A percentile compares a stretch with the other conserved stretches of the same genome.
These are phyloP conservation scores for Sula dactylatra DNA, from an alignment of 2,113 vertebrate species.

Conservation along the genomic window DNA sequence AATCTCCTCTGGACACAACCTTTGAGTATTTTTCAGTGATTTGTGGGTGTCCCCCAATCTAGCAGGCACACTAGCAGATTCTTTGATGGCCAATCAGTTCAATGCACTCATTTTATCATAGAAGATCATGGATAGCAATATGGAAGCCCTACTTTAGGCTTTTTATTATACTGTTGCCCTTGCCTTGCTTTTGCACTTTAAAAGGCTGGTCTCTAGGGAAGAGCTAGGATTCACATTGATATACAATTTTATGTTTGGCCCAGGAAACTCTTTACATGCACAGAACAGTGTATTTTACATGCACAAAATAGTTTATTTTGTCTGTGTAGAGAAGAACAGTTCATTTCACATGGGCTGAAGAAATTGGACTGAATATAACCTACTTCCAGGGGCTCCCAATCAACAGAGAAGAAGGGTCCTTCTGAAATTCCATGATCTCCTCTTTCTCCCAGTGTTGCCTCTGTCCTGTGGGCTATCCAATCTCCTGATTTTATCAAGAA, in stretches of 20 bases:
- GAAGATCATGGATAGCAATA: not conserved
- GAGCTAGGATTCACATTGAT: not conserved
- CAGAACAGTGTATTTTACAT: not conserved
- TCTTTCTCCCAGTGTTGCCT: not conserved
- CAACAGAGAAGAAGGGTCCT: not conserved
- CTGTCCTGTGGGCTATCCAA: fast-evolving
- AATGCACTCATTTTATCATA: not conserved
- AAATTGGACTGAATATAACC: not conserved
- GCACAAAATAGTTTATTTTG: not conserved
- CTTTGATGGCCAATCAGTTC: not conserved
- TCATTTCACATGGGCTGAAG: not conserved
- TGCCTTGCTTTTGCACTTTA: not conserved
- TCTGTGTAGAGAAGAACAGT: not conserved
- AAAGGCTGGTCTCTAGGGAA: not conserved
- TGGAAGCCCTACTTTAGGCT: not conserved
- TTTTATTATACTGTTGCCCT: not conserved
- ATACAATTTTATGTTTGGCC: not conserved
- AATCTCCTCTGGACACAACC: not conserved
- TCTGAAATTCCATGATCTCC: not conserved
- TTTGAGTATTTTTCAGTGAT: not conserved
- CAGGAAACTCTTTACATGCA: not conserved
- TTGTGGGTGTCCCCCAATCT: not conserved
- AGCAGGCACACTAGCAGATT: not conserved
- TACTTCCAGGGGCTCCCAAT: not conserved
- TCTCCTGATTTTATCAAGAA: not conserved